Base-by-base conservation (phyloP, 2,888 invertebrate genomes). In the Pammene fasciana region DNA sequence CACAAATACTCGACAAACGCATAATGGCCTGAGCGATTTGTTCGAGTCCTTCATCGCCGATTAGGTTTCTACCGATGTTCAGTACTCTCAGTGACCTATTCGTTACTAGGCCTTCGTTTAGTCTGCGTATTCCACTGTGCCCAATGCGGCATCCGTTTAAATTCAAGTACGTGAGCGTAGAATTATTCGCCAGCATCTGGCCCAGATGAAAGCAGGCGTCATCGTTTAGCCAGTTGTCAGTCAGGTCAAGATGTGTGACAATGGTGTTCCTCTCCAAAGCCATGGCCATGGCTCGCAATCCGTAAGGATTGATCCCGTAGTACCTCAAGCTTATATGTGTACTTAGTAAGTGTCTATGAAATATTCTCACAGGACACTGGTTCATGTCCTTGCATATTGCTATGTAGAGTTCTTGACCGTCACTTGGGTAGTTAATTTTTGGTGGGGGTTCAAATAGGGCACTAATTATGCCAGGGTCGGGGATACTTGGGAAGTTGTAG, bases 131-230 rank as follows among this genome's bases (percentile, higher is more conserved):
- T 2, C 90, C 89, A 18, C 68, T 67, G 5, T 81, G 70, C 0
- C 89, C 89, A 43, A 90, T 86, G 73, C 78, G 82, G 72, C 91
- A 91, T 3, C 90, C 89, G n/a, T 79, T 72, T 46, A 91, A 75
- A 73, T 82, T 85, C 11, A 91, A 73, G 67, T 86, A 84, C 14
- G 73, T 65, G 43, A 91, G 68, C 3, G 76, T 75, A 10, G 71
- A 75, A 73, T 91, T 90, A 0, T 54, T 74, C 13, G 73, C 72
- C 9, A 90, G 74, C 86, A 90, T 83, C 52, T 84, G 80, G 2
- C 88, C 83, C 65, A 91, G 77, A 79, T 91, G 90, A 66, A 76
- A 88, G 52, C 87, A 88, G 4, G 87, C 83, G 65, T 91, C 90
- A 16, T 77, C 68, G 45, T 75, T 82, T 4, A 91, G 78, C 72